These are phyloP conservation scores for Phymastichus coffea DNA, from an alignment of 1,140 invertebrate genomes.

Conservation along the genomic window DNA sequence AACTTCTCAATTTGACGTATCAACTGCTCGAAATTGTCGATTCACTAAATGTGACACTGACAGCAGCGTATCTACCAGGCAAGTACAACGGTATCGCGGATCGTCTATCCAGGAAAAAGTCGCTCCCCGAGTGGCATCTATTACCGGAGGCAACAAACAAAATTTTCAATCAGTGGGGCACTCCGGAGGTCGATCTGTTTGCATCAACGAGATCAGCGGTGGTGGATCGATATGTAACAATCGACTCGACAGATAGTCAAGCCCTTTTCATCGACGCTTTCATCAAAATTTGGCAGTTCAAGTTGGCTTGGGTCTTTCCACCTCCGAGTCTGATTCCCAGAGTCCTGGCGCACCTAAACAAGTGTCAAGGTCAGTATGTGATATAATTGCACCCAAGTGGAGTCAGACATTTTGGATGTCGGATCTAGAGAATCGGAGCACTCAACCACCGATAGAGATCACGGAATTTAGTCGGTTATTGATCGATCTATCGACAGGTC, in stretches of 20 bases:
- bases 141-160: slow-evolving; percentile 24
- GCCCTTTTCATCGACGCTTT: slow-evolving; percentile 42
- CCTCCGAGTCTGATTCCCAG: slow-evolving; percentile 43
- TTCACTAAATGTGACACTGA: slow-evolving; percentile 31
- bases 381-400: no score
- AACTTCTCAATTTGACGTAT: slow-evolving; percentile 36
- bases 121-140: slow-evolving; percentile 42
- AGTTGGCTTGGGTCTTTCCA: slow-evolving; percentile 41
- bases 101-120: slow-evolving; percentile 31
- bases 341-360: slow-evolving; percentile 35
- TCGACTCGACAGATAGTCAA: slow-evolving; percentile 27
- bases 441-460: neutral
- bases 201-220: no score
- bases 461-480: neutral
- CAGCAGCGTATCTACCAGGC: no score
- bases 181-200: no score
- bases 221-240: slow-evolving; percentile 40
- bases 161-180: slow-evolving; percentile 38
- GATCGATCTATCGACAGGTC: slow-evolving; percentile 13
- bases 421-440: slow-evolving; percentile 1
- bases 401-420: slow-evolving; percentile 21
- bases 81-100: slow-evolving; percentile 35
- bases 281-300: slow-evolving; percentile 34
- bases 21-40: slow-evolving; percentile 36
- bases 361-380: slow-evolving; percentile 37